phyloP scores from a whole-genome alignment of 2,888 invertebrate species.

The Lasioglossum lativentre region DNA sequence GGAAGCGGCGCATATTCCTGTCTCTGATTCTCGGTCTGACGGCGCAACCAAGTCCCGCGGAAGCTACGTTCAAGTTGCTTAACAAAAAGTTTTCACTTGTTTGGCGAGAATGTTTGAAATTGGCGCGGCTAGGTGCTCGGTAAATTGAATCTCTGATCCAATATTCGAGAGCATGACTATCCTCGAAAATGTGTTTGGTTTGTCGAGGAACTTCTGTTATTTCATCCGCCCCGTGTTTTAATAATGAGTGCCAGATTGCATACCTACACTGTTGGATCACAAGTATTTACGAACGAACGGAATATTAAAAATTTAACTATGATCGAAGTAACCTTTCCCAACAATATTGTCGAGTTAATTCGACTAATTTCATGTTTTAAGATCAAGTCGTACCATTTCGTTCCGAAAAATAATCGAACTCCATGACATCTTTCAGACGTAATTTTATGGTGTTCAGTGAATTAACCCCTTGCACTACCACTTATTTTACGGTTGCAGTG shows the following conservation, averaged over 20 bases:
- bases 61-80: neutral
- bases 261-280: too few relatives aligned
- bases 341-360: too few relatives aligned
- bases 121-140: neutral
- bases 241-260: neutral
- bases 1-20: neutral
- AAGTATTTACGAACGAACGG: too few relatives aligned
- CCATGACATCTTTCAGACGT: too few relatives aligned
- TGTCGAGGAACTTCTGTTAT: neutral
- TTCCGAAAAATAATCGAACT: too few relatives aligned
- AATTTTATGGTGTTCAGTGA: too few relatives aligned
- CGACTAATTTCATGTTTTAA: too few relatives aligned
- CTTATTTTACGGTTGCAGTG: too few relatives aligned
- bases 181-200: neutral
- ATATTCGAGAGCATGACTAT: neutral
- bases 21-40: neutral
- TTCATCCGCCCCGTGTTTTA: neutral
- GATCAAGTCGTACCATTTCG: too few relatives aligned
- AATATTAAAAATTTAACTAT: too few relatives aligned
- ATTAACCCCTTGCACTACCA: too few relatives aligned
- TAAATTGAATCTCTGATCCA: neutral
- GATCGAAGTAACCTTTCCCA: too few relatives aligned
- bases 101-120: slow-evolving; percentile 2
- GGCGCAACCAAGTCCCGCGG: neutral
- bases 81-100: slow-evolving; percentile 6